A percentile compares a stretch with the other conserved stretches of the same genome.
Evolutionary conservation across 1,140 invertebrate genomes (phyloP).

Genomic region (Diplogasteroides magnus): DNA sequence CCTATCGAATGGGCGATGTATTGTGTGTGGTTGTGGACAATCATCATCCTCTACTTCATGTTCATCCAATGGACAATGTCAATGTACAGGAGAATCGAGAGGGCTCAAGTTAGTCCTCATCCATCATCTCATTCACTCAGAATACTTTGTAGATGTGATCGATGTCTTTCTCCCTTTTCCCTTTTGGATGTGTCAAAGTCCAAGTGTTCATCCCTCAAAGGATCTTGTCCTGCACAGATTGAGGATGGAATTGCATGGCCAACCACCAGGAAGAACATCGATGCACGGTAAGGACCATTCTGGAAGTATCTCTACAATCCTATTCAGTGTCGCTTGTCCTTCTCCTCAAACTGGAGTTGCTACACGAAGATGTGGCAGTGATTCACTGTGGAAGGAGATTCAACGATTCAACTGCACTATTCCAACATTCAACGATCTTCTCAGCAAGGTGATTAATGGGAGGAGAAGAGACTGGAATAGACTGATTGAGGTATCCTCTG

Average conservation of each 20-base stretch:
- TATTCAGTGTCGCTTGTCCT: conserved; percentile 34
- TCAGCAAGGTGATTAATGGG: conserved; percentile 20
- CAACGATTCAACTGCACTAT: conserved; percentile 47
- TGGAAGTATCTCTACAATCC: conserved; percentile 11
- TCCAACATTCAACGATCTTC: conserved; percentile 31
- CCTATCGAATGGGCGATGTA: conserved; percentile 33
- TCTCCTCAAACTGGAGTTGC: conserved; percentile 44
- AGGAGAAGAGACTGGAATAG: conserved; percentile 11
- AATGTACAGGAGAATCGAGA: conserved; percentile 43
- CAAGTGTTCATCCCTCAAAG: conserved; percentile 39
- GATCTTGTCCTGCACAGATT: conserved; percentile 44
- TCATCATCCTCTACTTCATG: conserved; percentile 35
- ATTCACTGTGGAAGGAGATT: conserved; percentile 35
- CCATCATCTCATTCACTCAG: neutral
- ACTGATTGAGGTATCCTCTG: conserved; percentile 5
- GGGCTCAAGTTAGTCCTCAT: conserved; percentile 19
- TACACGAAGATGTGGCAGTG: conserved; percentile 36
- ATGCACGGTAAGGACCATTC: neutral
- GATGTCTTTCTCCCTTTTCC: conserved; percentile 29
- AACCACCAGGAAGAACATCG: conserved; percentile 32
- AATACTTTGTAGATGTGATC: conserved; percentile 37
- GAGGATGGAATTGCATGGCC: conserved; percentile 51
- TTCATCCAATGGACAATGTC: conserved; percentile 41
- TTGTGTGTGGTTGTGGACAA: conserved; percentile 48
- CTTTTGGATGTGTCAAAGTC: conserved; percentile 40